Conservation (phyloP, 2,888 invertebrate genomes). For the Tribolium freemani region DNA sequence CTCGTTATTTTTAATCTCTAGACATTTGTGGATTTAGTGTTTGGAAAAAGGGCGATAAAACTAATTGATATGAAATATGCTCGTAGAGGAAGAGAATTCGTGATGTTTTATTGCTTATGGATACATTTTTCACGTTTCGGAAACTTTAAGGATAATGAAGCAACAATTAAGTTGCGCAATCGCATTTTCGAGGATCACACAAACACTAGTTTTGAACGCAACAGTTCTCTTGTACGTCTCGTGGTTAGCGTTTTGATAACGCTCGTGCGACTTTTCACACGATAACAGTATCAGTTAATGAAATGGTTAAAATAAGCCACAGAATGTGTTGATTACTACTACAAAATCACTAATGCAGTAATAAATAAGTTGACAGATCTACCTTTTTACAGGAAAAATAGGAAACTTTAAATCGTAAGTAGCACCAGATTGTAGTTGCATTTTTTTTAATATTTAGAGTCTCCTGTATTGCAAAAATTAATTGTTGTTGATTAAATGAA, state of each 20-base stretch:
- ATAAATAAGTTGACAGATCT: not conserved
- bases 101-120: no score
- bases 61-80: no score
- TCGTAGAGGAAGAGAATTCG: no score
- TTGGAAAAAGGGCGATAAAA: no score
- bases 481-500: not conserved
- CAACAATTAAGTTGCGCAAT: conserved; percentile 39
- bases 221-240: conserved; percentile 35
- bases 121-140: not conserved
- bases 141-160: not conserved
- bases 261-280: not conserved
- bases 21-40: no score
- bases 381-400: not conserved
- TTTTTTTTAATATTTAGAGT: no score
- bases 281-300: conserved; percentile 33
- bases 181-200: conserved; percentile 32
- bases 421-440: not conserved
- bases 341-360: not conserved
- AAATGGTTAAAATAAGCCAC: conserved; percentile 3
- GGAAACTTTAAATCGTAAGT: not conserved
- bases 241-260: conserved; percentile 30
- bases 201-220: conserved; percentile 36
- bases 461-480: not conserved
- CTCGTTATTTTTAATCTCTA: no score
- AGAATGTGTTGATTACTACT: not conserved